These are phyloP conservation scores for Tipula unca DNA, from an alignment of 2,888 invertebrate genomes.

Conservation along the genomic window DNA sequence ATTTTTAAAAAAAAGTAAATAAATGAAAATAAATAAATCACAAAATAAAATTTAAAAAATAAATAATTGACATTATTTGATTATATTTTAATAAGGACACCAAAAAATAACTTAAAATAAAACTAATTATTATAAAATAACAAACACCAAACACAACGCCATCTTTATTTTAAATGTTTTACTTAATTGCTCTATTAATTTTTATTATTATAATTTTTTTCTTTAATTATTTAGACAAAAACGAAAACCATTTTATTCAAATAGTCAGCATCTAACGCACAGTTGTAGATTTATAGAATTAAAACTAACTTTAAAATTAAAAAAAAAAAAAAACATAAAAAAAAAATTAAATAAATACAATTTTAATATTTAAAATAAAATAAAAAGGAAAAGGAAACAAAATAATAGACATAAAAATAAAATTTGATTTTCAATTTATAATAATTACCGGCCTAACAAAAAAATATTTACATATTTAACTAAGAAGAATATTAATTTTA, in stretches of 20 bases:
- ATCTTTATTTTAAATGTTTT: not conserved
- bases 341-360: conserved; percentile 16
- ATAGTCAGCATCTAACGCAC: conserved; percentile 32
- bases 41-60: not conserved
- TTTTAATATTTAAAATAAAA: conserved; percentile 16
- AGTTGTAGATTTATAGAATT: conserved; percentile 28
- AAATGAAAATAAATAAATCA: not conserved
- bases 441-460: conserved; percentile 14
- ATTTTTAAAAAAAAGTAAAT: not conserved
- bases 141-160: not conserved
- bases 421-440: not conserved
- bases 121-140: conserved; percentile 14
- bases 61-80: not conserved
- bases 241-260: not conserved
- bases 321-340: not conserved
- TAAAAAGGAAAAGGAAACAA: not conserved
- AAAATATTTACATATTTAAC: not conserved
- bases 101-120: not conserved
- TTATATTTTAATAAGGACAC: not conserved
- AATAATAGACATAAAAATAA: not conserved
- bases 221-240: not conserved
- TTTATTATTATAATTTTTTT: not conserved
- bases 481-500: not conserved
- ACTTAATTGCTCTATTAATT: not conserved
- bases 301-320: conserved; percentile 18